These are phyloP conservation scores for Sebastolobus altivelis DNA, from an alignment of 2,797 vertebrate genomes.

Conservation along the genomic window DNA sequence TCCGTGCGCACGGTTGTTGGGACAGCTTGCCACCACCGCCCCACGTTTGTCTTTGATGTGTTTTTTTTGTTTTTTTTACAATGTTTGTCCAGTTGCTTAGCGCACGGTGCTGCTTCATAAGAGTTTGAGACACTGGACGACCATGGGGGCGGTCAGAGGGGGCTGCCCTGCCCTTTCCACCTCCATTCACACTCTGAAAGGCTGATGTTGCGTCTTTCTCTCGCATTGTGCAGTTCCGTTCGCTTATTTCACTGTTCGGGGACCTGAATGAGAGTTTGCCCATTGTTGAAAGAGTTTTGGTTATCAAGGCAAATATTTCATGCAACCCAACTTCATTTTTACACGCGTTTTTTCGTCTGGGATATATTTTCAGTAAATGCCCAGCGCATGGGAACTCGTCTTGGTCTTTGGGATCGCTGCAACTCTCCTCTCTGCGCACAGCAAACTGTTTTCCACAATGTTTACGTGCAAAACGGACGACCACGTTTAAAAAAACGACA, in stretches of 20 bases:
- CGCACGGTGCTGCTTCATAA: conserved; percentile 78
- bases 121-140: conserved; percentile 76
- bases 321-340: not conserved
- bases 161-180: conserved; percentile 81
- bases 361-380: conserved; percentile 15
- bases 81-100: conserved; percentile 90
- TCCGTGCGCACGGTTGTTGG: conserved; percentile 62
- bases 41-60: conserved; percentile 84
- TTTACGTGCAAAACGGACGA: conserved; percentile 41
- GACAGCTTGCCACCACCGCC: conserved; percentile 56
- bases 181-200: conserved; percentile 77
- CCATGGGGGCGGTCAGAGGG: conserved; percentile 77
- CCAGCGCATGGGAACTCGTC: conserved; percentile 14
- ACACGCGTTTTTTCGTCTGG: not conserved
- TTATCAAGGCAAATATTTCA: conserved; percentile 1
- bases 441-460: conserved; percentile 16
- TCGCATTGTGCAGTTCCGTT: conserved; percentile 70
- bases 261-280: conserved; percentile 23
- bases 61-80: conserved; percentile 69
- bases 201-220: conserved; percentile 69
- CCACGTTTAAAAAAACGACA: conserved; percentile 7
- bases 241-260: conserved; percentile 29
- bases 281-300: conserved; percentile 22
- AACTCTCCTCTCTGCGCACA: conserved; percentile 37
- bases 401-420: conserved; percentile 20